A percentile compares a stretch with the other conserved stretches of the same genome.
phyloP scores from a whole-genome alignment of 2,888 invertebrate species.

The Lysandra coridon region DNA sequence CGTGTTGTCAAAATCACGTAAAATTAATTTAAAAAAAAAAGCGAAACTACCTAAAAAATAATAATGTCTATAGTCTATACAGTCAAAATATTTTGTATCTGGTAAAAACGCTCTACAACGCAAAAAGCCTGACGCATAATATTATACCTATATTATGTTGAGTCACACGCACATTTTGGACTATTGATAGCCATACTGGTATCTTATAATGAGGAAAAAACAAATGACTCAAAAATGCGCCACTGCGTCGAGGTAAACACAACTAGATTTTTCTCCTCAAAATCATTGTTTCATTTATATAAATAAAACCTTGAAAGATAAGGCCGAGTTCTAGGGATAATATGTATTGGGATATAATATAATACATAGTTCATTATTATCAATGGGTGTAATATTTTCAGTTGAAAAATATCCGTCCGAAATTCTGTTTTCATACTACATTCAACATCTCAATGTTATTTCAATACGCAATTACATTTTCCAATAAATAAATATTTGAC shows the following conservation, averaged over 20 bases:
- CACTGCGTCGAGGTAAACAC: background rate
- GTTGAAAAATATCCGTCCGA: background rate
- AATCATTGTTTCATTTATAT: too few relatives aligned
- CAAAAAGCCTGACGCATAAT: background rate
- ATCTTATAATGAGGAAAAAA: background rate
- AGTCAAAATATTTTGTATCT: too few relatives aligned
- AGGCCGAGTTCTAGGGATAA: background rate
- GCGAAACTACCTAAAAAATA: too few relatives aligned
- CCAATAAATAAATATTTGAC: slow-evolving; percentile 26
- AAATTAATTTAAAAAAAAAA: too few relatives aligned
- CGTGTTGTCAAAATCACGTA: too few relatives aligned
- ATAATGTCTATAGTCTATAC: too few relatives aligned
- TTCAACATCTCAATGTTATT: background rate
- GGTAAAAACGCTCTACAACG: background rate
- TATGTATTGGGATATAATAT: background rate
- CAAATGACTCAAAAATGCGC: background rate
- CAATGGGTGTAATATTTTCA: background rate
- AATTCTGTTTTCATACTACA: background rate
- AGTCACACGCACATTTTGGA: background rate
- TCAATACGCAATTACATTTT: slow-evolving; percentile 12
- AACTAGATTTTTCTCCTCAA: too few relatives aligned
- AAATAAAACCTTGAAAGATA: too few relatives aligned
- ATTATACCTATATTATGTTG: background rate
- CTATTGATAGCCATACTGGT: background rate
- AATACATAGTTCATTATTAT: too few relatives aligned